phyloP scores from a whole-genome alignment of 2,113 vertebrate species.

The Podilymbus podiceps region DNA sequence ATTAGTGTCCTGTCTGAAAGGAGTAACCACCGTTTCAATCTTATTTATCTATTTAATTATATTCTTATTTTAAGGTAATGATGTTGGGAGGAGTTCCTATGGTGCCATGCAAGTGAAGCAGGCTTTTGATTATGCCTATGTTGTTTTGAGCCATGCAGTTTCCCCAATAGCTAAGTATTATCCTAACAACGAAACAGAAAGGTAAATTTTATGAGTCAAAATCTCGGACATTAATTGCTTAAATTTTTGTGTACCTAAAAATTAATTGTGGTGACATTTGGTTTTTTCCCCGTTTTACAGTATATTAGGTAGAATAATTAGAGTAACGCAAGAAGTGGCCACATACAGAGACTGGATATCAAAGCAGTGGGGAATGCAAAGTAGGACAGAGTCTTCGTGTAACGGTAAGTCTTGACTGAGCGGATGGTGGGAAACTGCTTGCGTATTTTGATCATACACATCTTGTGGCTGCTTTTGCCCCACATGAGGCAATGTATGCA shows the following conservation, averaged over 20 bases:
- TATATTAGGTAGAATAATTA: conserved; percentile 94
- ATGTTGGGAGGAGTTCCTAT: conserved; percentile 97
- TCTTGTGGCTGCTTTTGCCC: neutral
- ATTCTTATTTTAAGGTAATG: conserved; percentile 83
- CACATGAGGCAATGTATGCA: neutral
- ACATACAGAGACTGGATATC: conserved; percentile 96
- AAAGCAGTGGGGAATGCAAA: conserved; percentile 85
- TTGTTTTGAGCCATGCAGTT: conserved; percentile 92
- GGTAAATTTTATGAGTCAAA: conserved; percentile 72
- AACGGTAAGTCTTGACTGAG: conserved; percentile 78
- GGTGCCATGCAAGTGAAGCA: conserved; percentile 99
- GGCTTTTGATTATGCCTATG: conserved; percentile 96
- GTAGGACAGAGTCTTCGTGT: conserved; percentile 80
- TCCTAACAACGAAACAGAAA: conserved; percentile 94
- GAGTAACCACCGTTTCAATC: neutral
- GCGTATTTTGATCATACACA: neutral
- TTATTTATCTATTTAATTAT: neutral
- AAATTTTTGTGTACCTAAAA: neutral
- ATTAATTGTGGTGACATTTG: neutral
- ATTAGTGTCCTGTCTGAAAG: neutral
- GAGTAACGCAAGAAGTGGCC: conserved; percentile 93
- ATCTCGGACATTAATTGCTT: neutral
- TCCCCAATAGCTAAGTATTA: conserved; percentile 94
- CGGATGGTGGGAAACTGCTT: neutral
- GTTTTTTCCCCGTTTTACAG: conserved; percentile 64